A percentile compares a stretch with the other conserved stretches of the same genome.
phyloP scores from a whole-genome alignment of 1,140 invertebrate species.

The Drosophila kanapiae region DNA sequence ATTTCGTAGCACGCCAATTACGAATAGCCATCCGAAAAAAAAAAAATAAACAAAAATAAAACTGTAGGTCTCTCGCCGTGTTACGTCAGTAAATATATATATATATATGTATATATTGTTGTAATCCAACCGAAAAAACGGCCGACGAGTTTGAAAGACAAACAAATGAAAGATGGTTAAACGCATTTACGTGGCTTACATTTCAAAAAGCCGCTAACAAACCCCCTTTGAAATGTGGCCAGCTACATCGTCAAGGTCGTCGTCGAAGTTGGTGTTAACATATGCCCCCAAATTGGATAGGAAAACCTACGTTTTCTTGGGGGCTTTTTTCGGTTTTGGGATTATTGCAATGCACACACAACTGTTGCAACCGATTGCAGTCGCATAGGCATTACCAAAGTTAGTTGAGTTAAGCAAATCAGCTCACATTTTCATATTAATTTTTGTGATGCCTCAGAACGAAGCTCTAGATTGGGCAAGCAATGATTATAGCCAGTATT shows the following conservation, averaged over 20 bases:
- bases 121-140: constrained; percentile 38
- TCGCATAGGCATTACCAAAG: not conserved
- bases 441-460: constrained; percentile 12
- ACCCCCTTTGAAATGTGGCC: constrained; percentile 19
- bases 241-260: constrained; percentile 67
- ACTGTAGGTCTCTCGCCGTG: constrained; percentile 10
- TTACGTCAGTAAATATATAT: constrained; percentile 47
- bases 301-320: not conserved
- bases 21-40: constrained; percentile 37
- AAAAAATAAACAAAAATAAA: constrained; percentile 25
- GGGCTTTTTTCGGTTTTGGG: not conserved
- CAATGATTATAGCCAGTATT: not conserved
- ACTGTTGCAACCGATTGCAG: constrained; percentile 11
- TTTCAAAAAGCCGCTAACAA: constrained; percentile 36
- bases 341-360: constrained; percentile 8
- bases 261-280: constrained; percentile 4
- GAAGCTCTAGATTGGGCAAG: not conserved
- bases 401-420: constrained; percentile 24
- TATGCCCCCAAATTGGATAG: constrained; percentile 4
- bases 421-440: not conserved
- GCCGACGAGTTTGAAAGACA: constrained; percentile 54
- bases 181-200: constrained; percentile 55
- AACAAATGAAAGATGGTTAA: constrained; percentile 43
- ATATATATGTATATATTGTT: constrained; percentile 40
- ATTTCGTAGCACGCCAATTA: constrained; percentile 76